Base-by-base conservation (phyloP, 2,797 vertebrate genomes). In the Tenualosa ilisha region DNA sequence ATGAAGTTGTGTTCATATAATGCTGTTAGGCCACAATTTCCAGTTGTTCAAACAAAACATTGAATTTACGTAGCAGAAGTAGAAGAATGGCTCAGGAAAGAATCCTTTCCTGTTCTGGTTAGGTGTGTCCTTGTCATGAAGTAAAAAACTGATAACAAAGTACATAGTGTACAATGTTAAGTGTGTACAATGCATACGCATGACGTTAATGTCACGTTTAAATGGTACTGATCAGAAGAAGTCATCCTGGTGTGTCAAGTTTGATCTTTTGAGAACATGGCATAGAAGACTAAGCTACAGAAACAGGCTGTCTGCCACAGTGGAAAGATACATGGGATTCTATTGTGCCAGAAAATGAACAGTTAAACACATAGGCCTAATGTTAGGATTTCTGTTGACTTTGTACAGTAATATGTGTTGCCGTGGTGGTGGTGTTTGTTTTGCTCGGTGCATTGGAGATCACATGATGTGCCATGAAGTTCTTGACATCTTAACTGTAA, bases 381-480 rank as follows among this genome's bases (percentile, higher is more conserved):
- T 22, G 4, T 20, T 22, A 6, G 5, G 5, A 1, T 56, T 56
- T 56, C 3, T 56, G 0, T 24, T 24, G n/a, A n/a, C 6, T 8
- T 26, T 13, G 9, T 31, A 12, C 26, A 24, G 6, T 61, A 49
- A 49, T 8, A n/a, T 20, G 40, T 8, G 37, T 20, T 75, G 72
- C 8, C 20, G 17, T 43, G 72, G 72, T 31, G 9, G 63, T 37
- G 40, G 40, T 79, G 37, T 79, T 79, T 79, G 37, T 43, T 79
- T 79, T 75, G 68, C 63, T 31, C 26, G 37, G 15, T 4, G 26
- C 72, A 79, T 7, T 43, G 37, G 20, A 6, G 37, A 20, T 79
- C 72, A 79, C 72, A 79, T 79, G 72, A 79, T 46, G 20, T 40
- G 37, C 37, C 72, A 40, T 72, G 7, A 40, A 79, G 72, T 40